Base-by-base conservation (phyloP, 2,797 vertebrate genomes). In the Enteromius viviparus region DNA sequence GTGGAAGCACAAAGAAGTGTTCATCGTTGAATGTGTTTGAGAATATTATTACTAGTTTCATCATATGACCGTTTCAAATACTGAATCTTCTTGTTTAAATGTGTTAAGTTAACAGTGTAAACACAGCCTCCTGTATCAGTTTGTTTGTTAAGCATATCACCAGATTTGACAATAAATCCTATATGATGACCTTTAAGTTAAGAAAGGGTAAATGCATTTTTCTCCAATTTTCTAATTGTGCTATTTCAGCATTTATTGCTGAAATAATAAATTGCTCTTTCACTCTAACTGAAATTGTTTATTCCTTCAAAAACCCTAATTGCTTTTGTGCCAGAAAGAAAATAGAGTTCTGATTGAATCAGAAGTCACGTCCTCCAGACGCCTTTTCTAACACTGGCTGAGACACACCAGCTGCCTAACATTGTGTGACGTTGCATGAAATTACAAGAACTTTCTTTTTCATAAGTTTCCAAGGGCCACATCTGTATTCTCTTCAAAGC, bases 401-500 rank as follows among this genome's bases (percentile, higher is more conserved):
- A 69, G 40, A 70, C 68, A 29, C 26, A 17, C 14, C 26, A 15
- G 60, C 60, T 29, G 26, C 2, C 26, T 34, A 32, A 34, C 26
- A 11, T 72, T 32, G 45, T 23, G 4, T 49, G 15, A 71, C 9
- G 10, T 19, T 70, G 3, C 15, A 71, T 49, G 26, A 10, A 71
- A 71, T 71, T 45, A 49, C 9, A 51, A 49, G 70, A 21, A 11
- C 14, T 51, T 53, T 32, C 3, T 32, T 19, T 53, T 74, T 53
- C 19, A 49, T 3, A 40, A n/a, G 51, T 58, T 76, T 58, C 58
- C 14, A 58, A 58, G 40, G 14, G 51, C 51, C n/a, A 76, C 72
- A 76, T 76, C 51, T 58, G 72, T 40, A 26, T 76, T 76, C 34
- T 58, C 34, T 40, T 23, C 21, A 76, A 40, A 40, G 21, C 21